Conservation (phyloP, 1,140 invertebrate species). For the Aplysia californica region DNA sequence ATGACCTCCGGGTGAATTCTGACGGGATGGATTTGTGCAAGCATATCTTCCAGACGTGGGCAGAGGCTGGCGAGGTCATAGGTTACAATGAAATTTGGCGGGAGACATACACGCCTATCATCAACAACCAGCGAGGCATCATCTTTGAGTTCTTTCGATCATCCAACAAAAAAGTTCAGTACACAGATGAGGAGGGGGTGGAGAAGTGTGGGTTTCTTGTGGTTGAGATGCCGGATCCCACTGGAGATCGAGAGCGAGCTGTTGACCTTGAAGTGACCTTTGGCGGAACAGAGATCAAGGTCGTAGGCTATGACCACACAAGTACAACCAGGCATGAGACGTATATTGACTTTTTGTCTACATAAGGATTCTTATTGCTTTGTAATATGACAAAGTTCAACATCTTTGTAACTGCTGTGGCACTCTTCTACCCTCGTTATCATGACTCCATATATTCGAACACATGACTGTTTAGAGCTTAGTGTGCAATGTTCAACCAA, state of each 20-base stretch:
- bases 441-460: no score
- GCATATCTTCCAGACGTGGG: constrained; percentile 74
- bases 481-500: no score
- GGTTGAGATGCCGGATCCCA: constrained; percentile 68
- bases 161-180: constrained; percentile 68
- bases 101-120: constrained; percentile 73
- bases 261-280: constrained; percentile 73
- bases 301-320: constrained; percentile 71
- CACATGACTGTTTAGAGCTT: no score
- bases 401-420: no score
- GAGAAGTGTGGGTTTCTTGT: constrained; percentile 71
- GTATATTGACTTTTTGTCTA: constrained; percentile 71
- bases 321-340: constrained; percentile 71
- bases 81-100: constrained; percentile 71
- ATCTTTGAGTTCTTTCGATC: constrained; percentile 73
- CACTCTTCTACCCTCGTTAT: no score
- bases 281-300: constrained; percentile 74
- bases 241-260: constrained; percentile 61
- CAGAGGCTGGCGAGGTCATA: constrained; percentile 70
- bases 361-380: no score
- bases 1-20: constrained; percentile 70
- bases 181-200: constrained; percentile 73
- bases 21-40: constrained; percentile 72
- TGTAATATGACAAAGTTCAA: no score
- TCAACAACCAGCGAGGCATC: constrained; percentile 69